Conservation (phyloP, 2,113 vertebrate genomes). For the Tachysurus vachellii region DNA sequence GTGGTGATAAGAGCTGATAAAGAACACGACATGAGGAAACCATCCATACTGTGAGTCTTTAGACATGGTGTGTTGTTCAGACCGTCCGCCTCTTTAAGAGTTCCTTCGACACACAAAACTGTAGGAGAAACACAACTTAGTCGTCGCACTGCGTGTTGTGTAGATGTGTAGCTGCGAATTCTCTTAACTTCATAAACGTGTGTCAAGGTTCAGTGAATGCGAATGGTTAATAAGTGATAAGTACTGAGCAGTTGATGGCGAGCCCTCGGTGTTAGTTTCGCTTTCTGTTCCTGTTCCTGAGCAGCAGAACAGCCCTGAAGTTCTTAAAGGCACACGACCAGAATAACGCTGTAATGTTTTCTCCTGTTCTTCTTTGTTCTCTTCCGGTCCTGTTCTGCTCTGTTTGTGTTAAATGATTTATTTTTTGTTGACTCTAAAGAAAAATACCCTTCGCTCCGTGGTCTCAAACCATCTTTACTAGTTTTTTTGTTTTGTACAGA, state of each 20-base stretch:
- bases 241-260: too few species aligned
- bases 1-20: neutral
- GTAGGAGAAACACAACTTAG: neutral
- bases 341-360: neutral
- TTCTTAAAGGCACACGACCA: neutral
- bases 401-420: neutral
- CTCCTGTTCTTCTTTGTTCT: neutral
- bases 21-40: neutral
- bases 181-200: neutral
- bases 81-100: neutral
- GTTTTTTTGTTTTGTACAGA: neutral
- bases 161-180: too few species aligned
- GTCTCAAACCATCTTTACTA: neutral
- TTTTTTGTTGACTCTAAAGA: neutral
- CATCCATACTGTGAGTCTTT: neutral
- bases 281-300: neutral
- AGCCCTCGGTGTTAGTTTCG: neutral
- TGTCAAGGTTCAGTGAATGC: neutral
- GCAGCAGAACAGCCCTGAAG: neutral
- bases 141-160: neutral
- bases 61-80: neutral
- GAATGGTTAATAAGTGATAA: too few species aligned
- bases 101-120: neutral
- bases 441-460: neutral
- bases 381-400: neutral